Base-by-base conservation (phyloP, 2,888 invertebrate genomes). In the Actias luna region DNA sequence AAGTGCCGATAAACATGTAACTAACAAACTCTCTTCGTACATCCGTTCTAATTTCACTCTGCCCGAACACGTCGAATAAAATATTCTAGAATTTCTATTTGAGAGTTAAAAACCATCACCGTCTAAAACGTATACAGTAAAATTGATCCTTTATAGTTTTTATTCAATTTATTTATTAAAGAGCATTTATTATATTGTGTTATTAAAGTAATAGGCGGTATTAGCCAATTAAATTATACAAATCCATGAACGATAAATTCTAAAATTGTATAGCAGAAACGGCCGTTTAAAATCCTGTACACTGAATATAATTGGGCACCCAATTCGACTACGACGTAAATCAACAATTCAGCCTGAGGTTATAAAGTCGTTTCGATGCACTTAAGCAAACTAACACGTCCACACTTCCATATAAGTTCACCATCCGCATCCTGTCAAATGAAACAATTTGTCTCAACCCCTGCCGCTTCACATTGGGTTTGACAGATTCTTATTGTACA, bases 361-460 rank as follows among this genome's bases (percentile, higher is more conserved):
- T 55, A 55, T 55, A 55, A 55, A 29, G 29, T 55, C 55, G 27
- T 16, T n/a, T 29, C 29, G 55, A n/a, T 27, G 29, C 55, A 55
- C 55, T 55, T 29, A 55, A 55, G 55, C 55, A 55, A 55, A 55
- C 55, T 55, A 55, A 55, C 55, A 55, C 55, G 55, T 55, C 7
- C 55, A 55, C 55, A 55, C 55, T 29, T 55, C 29, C n/a, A 50
- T 50, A 50, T 50, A 29, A 55, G 55, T 55, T n/a, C 55, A 55
- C 29, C 55, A 29, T 55, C 2, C 55, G n/a, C 55, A 29, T 55
- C 2, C 55, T 55, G 18, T 55, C 55, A n/a, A 29, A 29, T 29
- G 29, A 55, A 55, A 55, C 55, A 55, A 55, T 55, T 29, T 55
- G 55, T 55, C 29, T 55, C 55, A 55, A 55, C 55, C 55, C 29